Base-by-base conservation (phyloP, 2,797 vertebrate genomes). In the Argentina silus region DNA sequence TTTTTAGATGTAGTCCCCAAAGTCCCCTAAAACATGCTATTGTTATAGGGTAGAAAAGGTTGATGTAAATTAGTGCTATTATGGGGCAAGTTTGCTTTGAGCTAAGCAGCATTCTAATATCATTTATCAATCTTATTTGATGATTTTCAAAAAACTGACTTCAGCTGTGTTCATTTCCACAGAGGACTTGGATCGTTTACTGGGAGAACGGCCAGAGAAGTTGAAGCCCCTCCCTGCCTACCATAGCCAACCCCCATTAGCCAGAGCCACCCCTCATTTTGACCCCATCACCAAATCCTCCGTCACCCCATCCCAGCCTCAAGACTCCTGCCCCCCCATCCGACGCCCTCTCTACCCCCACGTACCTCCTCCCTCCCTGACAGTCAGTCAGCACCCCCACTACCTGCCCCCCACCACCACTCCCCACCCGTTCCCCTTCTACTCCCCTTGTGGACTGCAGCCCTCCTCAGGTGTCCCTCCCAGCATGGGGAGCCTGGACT, bases 161-260 rank as follows among this genome's bases (percentile, higher is more conserved):
- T 36, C 27, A 36, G 4, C 12, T 62, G 27, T 60, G 44, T 59
- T 77, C 17, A 63, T 70, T 81, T 84, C 89, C 74, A 48, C 87
- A 99, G 98, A 99, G 83, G 95, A 97, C 45, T 93, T 99, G 0
- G 97, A 98, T 84, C 94, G 87, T 15, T 93, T 99, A 23, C 91
- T 98, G 43, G 97, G 96, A 14, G 95, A 95, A 67, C 95, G 87
- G 84, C 85, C 89, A 0, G 95, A 96, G 27, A 96, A 95, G 82
- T 48, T 85, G 48, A 89, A 87, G 78, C 66, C 85, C 67, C 50
- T 86, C 62, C 78, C 83, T 4, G 45, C 47, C 45, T 88, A 89
- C 76, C 75, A 79, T 50, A 80, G 50, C 71, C 19, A 75, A 6
- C 12, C 73, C 59, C 60, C 75, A 23, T n/a, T 81, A 73, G 48